phyloP scores from a whole-genome alignment of 1,140 invertebrate species.

The Zaprionus capensis region DNA sequence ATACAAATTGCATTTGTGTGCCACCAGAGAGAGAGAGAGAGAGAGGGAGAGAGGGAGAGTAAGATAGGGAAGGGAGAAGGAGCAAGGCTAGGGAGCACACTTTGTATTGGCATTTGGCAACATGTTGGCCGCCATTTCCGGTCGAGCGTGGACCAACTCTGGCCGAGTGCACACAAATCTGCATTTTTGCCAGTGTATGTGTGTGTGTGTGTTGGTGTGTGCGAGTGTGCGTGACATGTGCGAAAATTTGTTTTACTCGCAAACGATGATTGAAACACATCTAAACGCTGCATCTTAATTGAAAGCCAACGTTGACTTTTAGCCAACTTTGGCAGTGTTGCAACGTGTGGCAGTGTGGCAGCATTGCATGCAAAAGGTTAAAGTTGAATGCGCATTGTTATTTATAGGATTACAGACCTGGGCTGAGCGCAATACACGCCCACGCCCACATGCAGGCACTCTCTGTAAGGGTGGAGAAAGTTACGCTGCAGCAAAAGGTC shows the following conservation, averaged over 20 bases:
- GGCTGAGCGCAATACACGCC: too few species aligned
- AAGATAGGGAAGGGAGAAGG: background rate
- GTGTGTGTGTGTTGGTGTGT: slow-evolving; percentile 7
- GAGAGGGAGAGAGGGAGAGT: background rate
- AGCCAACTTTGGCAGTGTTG: background rate
- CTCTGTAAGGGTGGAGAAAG: too few species aligned
- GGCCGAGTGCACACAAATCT: slow-evolving; percentile 34
- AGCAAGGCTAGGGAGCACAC: slow-evolving; percentile 6
- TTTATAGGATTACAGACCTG: background rate
- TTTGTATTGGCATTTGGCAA: slow-evolving; percentile 53
- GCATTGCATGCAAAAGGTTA: background rate
- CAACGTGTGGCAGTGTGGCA: background rate
- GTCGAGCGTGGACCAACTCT: slow-evolving; percentile 26
- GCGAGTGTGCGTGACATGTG: slow-evolving; percentile 27
- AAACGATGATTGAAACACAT: slow-evolving; percentile 59
- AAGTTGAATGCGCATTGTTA: background rate
- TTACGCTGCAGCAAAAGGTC: background rate
- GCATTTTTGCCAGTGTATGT: slow-evolving; percentile 14
- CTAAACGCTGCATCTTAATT: slow-evolving; percentile 47
- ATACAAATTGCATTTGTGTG: slow-evolving; percentile 80
- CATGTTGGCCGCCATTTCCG: slow-evolving; percentile 54
- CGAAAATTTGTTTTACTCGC: slow-evolving; percentile 52
- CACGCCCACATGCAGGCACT: too few species aligned
- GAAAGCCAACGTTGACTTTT: slow-evolving; percentile 35
- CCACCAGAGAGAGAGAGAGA: slow-evolving; percentile 14